Conservation (phyloP, 2,888 invertebrate species). For the Rotaria macrura region DNA sequence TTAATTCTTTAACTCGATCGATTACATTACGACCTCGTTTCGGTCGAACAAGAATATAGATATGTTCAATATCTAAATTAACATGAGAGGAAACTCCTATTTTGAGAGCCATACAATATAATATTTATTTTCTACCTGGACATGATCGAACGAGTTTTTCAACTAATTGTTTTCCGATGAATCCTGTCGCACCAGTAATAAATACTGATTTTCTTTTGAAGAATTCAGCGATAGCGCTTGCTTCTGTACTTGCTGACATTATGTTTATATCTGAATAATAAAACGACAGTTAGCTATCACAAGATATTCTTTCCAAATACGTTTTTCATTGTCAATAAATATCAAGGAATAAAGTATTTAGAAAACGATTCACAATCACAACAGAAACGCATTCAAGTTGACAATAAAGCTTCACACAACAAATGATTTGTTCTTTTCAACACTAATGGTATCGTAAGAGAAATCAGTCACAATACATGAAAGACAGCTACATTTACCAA, state of each 20-base stretch:
- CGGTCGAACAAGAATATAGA: conserved; percentile 68
- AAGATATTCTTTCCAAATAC: background rate
- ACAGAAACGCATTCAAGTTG: background rate
- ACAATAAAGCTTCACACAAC: background rate
- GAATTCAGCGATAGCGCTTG: conserved; percentile 22
- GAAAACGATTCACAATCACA: background rate
- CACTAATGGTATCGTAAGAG: background rate
- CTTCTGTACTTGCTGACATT: conserved; percentile 15
- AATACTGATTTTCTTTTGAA: conserved; percentile 28
- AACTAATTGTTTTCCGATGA: conserved; percentile 75
- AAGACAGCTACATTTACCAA: background rate
- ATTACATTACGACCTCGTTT: conserved; percentile 61
- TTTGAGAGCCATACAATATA: no score
- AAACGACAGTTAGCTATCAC: background rate
- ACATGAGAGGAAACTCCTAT: background rate
- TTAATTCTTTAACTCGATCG: conserved; percentile 57
- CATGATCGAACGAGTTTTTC: conserved; percentile 78
- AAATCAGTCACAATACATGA: background rate
- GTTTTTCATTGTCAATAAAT: background rate
- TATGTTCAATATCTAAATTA: conserved; percentile 54
- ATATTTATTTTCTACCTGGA: conserved; percentile 28
- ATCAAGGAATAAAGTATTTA: background rate
- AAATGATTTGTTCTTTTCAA: background rate
- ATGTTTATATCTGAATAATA: background rate
- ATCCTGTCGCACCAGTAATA: conserved; percentile 51